A percentile compares a stretch with the other conserved stretches of the same genome.
Conservation (phyloP, 1,140 invertebrate genomes). For the Calephelis nemesis region DNA sequence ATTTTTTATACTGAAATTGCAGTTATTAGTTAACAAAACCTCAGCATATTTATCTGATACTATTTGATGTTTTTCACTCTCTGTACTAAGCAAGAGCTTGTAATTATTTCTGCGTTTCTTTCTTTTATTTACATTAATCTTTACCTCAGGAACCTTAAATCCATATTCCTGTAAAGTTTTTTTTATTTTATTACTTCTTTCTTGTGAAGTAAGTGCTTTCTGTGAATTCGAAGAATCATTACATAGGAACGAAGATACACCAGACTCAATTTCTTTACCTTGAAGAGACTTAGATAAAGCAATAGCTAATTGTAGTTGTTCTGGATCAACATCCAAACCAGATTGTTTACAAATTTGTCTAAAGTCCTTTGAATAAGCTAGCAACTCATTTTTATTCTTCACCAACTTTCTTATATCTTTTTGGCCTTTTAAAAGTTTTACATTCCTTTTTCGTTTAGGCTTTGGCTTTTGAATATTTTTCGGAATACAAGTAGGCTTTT, state of each 20-base stretch:
- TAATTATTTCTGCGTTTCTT: slow-evolving; percentile 50
- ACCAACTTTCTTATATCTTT: slow-evolving; percentile 62
- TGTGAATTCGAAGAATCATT: slow-evolving; percentile 32
- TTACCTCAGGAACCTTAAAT: slow-evolving; percentile 55
- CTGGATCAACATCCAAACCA: slow-evolving; percentile 75
- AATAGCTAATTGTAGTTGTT: slow-evolving; percentile 79
- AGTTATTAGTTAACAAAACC: slow-evolving; percentile 51
- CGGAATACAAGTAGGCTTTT: slow-evolving; percentile 43
- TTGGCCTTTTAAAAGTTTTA: slow-evolving; percentile 52
- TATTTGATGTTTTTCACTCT: slow-evolving; percentile 55
- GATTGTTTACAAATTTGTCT: slow-evolving; percentile 57
- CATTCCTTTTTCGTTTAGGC: slow-evolving; percentile 37
- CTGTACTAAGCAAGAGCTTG: slow-evolving; percentile 48
- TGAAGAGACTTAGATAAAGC: slow-evolving; percentile 79
- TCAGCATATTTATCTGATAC: slow-evolving; percentile 60
- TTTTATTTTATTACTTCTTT: slow-evolving; percentile 53
- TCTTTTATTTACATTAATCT: slow-evolving; percentile 37
- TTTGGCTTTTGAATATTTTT: slow-evolving; percentile 35
- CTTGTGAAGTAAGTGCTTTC: slow-evolving; percentile 46
- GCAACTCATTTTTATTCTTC: slow-evolving; percentile 62
- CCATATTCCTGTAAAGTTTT: slow-evolving; percentile 70
- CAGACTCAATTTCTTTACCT: slow-evolving; percentile 32
- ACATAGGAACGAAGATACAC: not conserved
- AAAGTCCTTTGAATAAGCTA: slow-evolving; percentile 64
- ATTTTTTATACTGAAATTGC: slow-evolving; percentile 19